Conservation (phyloP, 2,113 vertebrate genomes). For the Climacteris rufus region DNA sequence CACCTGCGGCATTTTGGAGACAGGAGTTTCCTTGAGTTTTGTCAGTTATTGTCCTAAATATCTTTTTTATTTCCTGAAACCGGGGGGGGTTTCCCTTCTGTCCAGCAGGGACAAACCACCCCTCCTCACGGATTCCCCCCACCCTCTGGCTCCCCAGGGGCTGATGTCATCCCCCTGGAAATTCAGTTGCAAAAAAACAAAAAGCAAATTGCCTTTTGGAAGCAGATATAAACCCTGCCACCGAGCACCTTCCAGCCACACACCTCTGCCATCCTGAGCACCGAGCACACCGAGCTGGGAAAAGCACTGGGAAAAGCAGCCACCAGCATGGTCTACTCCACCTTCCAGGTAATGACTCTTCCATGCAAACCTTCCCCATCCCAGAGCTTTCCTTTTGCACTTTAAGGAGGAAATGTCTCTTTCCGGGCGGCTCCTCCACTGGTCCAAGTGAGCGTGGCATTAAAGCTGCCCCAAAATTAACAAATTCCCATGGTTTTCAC, state of each 20-base stretch:
- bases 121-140: conserved; percentile 23
- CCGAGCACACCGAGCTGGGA: neutral
- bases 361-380: neutral
- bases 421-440: rapidly evolving
- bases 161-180: conserved; percentile 63
- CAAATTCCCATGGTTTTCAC: neutral
- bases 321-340: conserved; percentile 50
- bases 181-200: conserved; percentile 13
- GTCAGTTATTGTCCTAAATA: neutral
- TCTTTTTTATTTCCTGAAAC: conserved; percentile 18
- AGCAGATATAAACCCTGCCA: conserved; percentile 55
- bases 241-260: conserved; percentile 20
- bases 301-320: neutral
- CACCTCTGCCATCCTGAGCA: neutral
- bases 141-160: conserved; percentile 25
- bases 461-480: neutral
- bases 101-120: neutral
- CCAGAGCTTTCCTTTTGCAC: neutral
- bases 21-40: conserved; percentile 18
- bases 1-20: neutral
- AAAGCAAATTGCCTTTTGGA: conserved; percentile 49
- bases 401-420: neutral
- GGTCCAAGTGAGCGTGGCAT: neutral
- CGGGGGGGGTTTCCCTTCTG: neutral
- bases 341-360: conserved; percentile 41